Conservation (phyloP, 2,113 vertebrate species). For the Notiomystis cincta region DNA sequence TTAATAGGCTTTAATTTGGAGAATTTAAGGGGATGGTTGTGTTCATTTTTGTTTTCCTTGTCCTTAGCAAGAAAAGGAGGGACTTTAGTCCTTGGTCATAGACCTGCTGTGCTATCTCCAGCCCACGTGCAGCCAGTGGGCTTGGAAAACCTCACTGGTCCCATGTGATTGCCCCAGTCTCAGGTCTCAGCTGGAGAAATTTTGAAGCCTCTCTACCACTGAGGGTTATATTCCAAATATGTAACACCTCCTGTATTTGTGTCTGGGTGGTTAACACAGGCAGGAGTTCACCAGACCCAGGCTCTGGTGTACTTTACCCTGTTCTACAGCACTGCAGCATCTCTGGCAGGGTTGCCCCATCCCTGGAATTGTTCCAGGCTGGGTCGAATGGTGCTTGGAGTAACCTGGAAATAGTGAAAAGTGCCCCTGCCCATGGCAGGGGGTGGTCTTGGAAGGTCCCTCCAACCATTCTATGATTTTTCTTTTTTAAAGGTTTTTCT, state of each 20-base stretch:
- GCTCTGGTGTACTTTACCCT: not conserved
- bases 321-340: not conserved
- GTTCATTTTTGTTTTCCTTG: not conserved
- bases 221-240: not conserved
- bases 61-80: not conserved
- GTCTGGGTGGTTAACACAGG: not conserved
- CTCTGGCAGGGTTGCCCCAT: not conserved
- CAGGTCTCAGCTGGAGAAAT: not conserved
- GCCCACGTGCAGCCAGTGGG: not conserved
- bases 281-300: not conserved
- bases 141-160: not conserved
- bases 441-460: not conserved
- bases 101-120: not conserved
- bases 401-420: not conserved
- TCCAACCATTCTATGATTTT: not conserved
- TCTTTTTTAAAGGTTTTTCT: not conserved
- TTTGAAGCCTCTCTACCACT: not conserved
- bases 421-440: not conserved
- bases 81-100: not conserved
- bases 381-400: accelerated
- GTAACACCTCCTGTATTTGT: not conserved
- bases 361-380: not conserved
- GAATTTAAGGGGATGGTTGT: not conserved
- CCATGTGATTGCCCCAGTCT: not conserved
- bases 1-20: slow-evolving; percentile 32